Evolutionary conservation across 1,140 invertebrate species (phyloP), one percentile per base, ranked within the genome.

Genomic region (Platorchestia sp.): DNA sequence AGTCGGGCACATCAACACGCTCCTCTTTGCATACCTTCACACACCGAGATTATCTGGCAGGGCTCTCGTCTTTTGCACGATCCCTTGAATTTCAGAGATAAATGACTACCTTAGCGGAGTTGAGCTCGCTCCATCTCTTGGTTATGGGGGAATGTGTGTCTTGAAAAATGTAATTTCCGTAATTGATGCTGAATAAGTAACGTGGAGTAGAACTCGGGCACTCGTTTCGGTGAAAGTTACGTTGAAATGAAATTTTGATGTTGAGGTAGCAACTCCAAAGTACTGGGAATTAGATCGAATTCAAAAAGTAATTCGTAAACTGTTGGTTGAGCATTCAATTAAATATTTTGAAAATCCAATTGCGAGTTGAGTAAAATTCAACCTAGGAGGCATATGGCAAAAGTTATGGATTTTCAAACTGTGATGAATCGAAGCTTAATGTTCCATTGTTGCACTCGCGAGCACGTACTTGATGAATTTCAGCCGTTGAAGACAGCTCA

Each of bases 21-120:
- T 75, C 59, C 59, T 75, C 59, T 75, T 75, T 75, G 59, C 59
- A 75, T 75, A 27, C 59, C 10, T 75, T 27, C 59, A 75, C 59
- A 75, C 14, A 75, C 59, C 27, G 27, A 75, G 59, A 75, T 75
- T 22, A 75, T 75, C 59, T 75, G 10, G 59, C 27, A 75, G 59
- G 59, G 59, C 59, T 75, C 59, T 75, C 7, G 59, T 75, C 59
- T 75, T 75, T 75, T 75, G 59, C 59, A 75, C 1, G 59, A 75
- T 75, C 59, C 59, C 59, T 75, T 75, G 59, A 75, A 75, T 75
- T 75, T 36, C 59, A 75, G 59, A 75, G 59, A 75, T 75, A 75
- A 75, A 75, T 75, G 59, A 14, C 14, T 75, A 75, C 59, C 59
- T 75, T 36, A 75, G 59, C 59, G 36, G 59, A 75, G 59, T 75